Evolutionary conservation across 2,888 invertebrate species (phyloP).

Genomic region (Chloroclystis v-ata): DNA sequence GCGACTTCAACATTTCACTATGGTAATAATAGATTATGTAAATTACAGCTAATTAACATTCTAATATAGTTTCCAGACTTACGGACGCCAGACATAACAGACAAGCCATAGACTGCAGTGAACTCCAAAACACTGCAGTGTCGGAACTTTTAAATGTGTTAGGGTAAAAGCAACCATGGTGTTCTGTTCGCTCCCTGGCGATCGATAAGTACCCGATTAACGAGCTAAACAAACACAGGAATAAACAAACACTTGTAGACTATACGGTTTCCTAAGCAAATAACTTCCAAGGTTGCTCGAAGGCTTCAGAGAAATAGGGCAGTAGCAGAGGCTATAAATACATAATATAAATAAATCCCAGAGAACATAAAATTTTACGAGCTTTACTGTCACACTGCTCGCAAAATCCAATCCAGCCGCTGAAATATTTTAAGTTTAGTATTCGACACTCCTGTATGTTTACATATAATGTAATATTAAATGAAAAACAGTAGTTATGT

Average conservation of each 20-base stretch:
- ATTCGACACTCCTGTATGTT: too few species aligned
- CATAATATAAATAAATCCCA: not conserved
- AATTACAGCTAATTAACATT: not conserved
- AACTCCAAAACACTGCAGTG: not conserved
- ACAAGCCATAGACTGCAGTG: not conserved
- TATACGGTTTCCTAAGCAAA: constrained; percentile 21
- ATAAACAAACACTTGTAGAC: constrained; percentile 24
- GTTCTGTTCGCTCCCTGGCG: constrained; percentile 4
- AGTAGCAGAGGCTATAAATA: not conserved
- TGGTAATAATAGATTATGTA: too few species aligned
- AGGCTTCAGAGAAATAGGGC: constrained; percentile 11
- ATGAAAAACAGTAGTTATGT: too few species aligned
- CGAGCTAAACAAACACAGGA: constrained; percentile 16
- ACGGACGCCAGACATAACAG: not conserved
- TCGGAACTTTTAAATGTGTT: not conserved
- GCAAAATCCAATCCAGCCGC: not conserved
- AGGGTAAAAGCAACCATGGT: too few species aligned
- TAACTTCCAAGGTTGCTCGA: constrained; percentile 13
- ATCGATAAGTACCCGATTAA: constrained; percentile 24
- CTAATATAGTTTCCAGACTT: not conserved
- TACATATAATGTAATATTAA: too few species aligned
- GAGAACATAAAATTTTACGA: not conserved
- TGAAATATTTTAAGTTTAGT: not conserved
- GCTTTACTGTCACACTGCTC: not conserved
- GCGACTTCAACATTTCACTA: too few species aligned